Percentiles rank a stretch among this genome's conserved stretches.
Evolutionary conservation across 2,797 vertebrate species (phyloP).

Genomic region (Sebastes hubbsi): DNA sequence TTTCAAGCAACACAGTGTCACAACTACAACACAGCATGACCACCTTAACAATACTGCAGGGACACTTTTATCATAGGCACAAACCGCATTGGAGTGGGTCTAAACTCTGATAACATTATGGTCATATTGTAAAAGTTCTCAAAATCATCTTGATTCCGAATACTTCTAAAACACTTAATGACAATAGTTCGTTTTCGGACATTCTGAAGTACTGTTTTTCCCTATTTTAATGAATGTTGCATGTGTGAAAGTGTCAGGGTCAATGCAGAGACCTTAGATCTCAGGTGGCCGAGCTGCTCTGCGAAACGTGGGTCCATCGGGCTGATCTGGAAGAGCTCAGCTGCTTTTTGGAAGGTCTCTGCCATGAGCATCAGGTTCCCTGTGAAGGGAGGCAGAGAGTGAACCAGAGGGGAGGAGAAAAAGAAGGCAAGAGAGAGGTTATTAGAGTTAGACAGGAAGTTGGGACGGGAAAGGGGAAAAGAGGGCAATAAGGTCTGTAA

Average conservation of each 20-base stretch:
- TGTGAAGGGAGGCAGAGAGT: slow-evolving; percentile 43
- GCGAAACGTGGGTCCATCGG: slow-evolving; percentile 53
- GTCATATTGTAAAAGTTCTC: neutral
- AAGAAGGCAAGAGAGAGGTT: slow-evolving; percentile 43
- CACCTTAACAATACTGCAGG: neutral
- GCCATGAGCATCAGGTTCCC: slow-evolving; percentile 69
- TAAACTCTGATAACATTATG: neutral
- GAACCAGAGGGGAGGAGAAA: neutral
- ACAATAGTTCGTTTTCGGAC: neutral
- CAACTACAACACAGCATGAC: neutral
- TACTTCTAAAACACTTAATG: neutral
- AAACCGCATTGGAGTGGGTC: neutral
- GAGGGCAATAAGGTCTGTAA: slow-evolving; percentile 43
- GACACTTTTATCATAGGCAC: neutral
- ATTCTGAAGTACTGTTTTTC: neutral
- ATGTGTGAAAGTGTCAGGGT: neutral
- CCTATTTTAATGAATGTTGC: neutral
- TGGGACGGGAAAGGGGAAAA: slow-evolving; percentile 12
- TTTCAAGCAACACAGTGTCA: neutral
- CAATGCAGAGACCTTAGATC: slow-evolving; percentile 66
- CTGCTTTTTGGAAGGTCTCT: slow-evolving; percentile 50
- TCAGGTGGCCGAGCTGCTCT: slow-evolving; percentile 52
- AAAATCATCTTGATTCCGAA: neutral
- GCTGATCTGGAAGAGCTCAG: slow-evolving; percentile 57
- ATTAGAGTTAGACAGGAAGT: slow-evolving; percentile 51